Evolutionary conservation across 2,113 vertebrate genomes (phyloP).

Genomic region (Acinonyx jubatus): DNA sequence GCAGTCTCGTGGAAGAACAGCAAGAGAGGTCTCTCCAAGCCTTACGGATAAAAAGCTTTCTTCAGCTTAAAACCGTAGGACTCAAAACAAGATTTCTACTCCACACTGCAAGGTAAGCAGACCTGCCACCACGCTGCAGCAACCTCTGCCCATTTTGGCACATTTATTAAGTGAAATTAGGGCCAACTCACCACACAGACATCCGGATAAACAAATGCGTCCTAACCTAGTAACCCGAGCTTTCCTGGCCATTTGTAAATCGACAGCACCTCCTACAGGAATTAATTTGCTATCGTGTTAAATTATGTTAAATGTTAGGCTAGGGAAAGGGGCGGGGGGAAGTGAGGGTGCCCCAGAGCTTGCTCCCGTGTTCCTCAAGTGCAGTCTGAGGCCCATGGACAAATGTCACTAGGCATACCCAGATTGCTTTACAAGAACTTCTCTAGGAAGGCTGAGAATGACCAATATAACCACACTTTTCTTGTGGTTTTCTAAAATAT

Average conservation of each 20-base stretch:
- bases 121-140: background rate
- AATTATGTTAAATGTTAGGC: slow-evolving; percentile 1
- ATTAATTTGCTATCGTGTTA: slow-evolving; percentile 56
- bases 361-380: background rate
- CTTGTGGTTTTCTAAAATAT: background rate
- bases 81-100: slow-evolving; percentile 1
- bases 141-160: background rate
- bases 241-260: slow-evolving; percentile 75
- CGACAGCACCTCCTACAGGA: slow-evolving; percentile 89
- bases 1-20: background rate
- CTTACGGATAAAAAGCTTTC: slow-evolving; percentile 34
- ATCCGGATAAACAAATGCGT: slow-evolving; percentile 58
- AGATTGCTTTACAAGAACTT: background rate
- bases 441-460: background rate
- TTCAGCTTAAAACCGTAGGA: background rate
- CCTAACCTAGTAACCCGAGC: slow-evolving; percentile 25
- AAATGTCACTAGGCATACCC: background rate
- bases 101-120: slow-evolving; percentile 47
- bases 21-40: slow-evolving; percentile 18
- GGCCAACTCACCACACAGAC: slow-evolving; percentile 30
- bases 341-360: background rate
- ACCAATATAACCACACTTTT: background rate
- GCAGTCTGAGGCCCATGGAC: background rate
- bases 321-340: background rate
- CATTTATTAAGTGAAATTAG: slow-evolving; percentile 45